Conservation (phyloP, 2,797 vertebrate species). For the Chrosomus eos region DNA sequence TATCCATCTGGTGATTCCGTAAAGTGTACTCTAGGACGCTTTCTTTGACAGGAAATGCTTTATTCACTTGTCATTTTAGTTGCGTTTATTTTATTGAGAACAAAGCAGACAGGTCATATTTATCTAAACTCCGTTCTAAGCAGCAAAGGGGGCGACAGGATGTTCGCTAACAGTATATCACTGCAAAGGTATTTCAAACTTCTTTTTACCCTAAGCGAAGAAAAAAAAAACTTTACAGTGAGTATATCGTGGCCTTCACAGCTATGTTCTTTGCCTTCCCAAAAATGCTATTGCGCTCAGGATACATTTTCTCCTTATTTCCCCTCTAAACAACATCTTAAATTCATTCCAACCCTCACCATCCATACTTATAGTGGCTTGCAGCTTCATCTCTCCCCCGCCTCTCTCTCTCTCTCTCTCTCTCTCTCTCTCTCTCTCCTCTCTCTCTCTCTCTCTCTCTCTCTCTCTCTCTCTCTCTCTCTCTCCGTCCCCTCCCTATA, state of each 20-base stretch:
- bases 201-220: background rate
- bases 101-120: background rate
- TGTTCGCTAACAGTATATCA: background rate
- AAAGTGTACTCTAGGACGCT: too few relatives aligned
- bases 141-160: background rate
- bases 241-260: background rate
- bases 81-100: background rate
- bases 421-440: conserved; percentile 45
- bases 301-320: background rate
- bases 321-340: conserved; percentile 1
- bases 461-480: conserved; percentile 47
- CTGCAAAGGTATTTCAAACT: background rate
- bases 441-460: conserved; percentile 38
- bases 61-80: background rate
- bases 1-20: too few relatives aligned
- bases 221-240: background rate
- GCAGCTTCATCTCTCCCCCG: conserved; percentile 20
- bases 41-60: background rate
- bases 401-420: conserved; percentile 33
- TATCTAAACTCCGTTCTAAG: background rate
- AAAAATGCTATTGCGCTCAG: background rate
- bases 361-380: conserved; percentile 10
- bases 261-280: background rate
- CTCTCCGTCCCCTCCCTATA: conserved; percentile 49
- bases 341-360: conserved; percentile 8